These are phyloP conservation scores for Helostoma temminkii DNA, from an alignment of 2,797 vertebrate genomes.

Conservation along the genomic window DNA sequence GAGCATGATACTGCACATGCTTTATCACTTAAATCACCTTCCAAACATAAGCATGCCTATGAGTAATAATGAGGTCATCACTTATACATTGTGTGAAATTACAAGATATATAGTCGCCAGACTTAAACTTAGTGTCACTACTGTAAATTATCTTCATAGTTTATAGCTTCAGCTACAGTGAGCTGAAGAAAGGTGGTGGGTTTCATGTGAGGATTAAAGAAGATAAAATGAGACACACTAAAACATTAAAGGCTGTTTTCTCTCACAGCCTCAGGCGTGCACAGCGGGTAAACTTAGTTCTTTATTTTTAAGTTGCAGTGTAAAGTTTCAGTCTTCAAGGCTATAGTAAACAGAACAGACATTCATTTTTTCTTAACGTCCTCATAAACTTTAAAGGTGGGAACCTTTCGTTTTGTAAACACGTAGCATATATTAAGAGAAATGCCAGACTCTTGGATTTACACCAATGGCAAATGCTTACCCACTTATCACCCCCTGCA, in stretches of 20 bases:
- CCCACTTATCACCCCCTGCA: not conserved
- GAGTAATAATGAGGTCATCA: not conserved
- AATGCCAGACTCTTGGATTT: not conserved
- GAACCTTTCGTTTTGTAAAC: not conserved
- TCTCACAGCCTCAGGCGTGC: not conserved
- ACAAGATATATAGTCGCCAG: not conserved
- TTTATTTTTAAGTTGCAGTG: conserved; percentile 14
- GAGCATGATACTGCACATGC: not conserved
- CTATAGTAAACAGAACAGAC: conserved; percentile 8
- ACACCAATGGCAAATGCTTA: conserved; percentile 1
- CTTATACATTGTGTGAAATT: not conserved
- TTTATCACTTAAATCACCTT: not conserved
- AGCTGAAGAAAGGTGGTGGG: not conserved
- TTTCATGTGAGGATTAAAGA: conserved; percentile 1
- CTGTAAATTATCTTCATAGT: not conserved
- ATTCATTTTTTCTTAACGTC: conserved; percentile 6
- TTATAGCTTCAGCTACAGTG: not conserved
- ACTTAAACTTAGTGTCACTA: not conserved
- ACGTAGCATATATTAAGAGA: not conserved
- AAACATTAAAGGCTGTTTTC: conserved; percentile 4
- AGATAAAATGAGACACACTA: not conserved
- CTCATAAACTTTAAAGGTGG: conserved; percentile 11
- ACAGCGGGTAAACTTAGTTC: not conserved
- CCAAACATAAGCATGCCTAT: not conserved
- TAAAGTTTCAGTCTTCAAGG: conserved; percentile 18